Percentiles rank a stretch among this genome's conserved stretches.
Evolutionary conservation across 2,888 invertebrate species (phyloP).

Genomic region (Heteromurus nitidus): DNA sequence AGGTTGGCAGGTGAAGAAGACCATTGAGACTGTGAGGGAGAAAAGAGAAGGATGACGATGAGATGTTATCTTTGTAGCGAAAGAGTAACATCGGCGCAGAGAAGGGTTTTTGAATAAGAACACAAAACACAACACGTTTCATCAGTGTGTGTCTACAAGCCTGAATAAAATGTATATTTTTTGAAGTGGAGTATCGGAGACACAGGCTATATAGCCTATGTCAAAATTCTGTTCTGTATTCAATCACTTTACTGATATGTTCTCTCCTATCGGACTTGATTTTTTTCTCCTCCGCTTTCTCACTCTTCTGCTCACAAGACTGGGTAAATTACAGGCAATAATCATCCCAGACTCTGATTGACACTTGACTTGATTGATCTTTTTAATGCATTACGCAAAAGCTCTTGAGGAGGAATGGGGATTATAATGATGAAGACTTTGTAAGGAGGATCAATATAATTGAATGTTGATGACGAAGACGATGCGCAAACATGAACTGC

Average conservation of each 20-base stretch:
- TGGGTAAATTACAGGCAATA: slow-evolving; percentile 20
- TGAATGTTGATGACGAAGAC: slow-evolving; percentile 14
- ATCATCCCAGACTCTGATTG: slow-evolving; percentile 15
- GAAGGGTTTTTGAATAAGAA: slow-evolving; percentile 23
- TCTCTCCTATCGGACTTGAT: neutral
- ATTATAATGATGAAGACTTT: slow-evolving; percentile 6
- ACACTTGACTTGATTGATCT: slow-evolving; percentile 29
- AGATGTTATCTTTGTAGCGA: slow-evolving; percentile 27
- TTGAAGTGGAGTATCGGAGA: too few species aligned
- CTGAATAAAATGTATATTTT: too few species aligned
- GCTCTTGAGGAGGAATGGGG: neutral
- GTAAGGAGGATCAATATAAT: slow-evolving; percentile 9
- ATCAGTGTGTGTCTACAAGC: too few species aligned
- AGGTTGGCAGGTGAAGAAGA: slow-evolving; percentile 8
- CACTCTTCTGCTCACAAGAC: neutral
- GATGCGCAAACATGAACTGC: neutral
- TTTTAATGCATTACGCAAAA: slow-evolving; percentile 4
- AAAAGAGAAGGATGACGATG: slow-evolving; percentile 17
- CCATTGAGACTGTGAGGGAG: too few species aligned
- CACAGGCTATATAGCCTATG: too few species aligned
- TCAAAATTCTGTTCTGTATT: neutral
- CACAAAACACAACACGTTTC: slow-evolving; percentile 9
- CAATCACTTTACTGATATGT: neutral
- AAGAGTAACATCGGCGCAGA: too few species aligned
- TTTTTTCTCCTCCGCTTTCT: neutral